A percentile compares a stretch with the other conserved stretches of the same genome.
Conservation (phyloP, 1,140 invertebrate genomes). For the Aphelenchoides fujianensis region DNA sequence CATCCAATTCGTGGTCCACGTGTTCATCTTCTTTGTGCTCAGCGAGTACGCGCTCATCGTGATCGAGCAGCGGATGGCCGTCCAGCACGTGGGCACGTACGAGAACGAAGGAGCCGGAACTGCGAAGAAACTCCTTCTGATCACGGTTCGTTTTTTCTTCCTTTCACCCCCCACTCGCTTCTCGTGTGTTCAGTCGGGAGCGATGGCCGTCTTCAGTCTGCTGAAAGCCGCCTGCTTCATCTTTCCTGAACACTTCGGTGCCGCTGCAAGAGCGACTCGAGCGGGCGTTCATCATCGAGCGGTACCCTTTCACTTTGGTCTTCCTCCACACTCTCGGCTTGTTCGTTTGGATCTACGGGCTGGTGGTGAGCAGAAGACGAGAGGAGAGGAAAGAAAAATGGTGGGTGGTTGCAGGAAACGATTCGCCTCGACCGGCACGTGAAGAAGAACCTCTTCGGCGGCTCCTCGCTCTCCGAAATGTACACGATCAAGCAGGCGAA, state of each 20-base stretch:
- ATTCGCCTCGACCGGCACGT: background rate
- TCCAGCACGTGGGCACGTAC: background rate
- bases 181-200: background rate
- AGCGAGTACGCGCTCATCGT: background rate
- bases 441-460: background rate
- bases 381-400: background rate
- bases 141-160: no score
- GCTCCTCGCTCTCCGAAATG: background rate
- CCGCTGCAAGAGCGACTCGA: background rate
- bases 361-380: background rate
- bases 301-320: background rate
- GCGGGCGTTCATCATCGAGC: background rate
- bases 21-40: background rate
- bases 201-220: background rate
- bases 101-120: background rate
- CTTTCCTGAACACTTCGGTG: background rate
- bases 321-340: background rate
- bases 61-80: background rate
- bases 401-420: no score
- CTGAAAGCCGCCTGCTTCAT: background rate
- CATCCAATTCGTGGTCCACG: background rate
- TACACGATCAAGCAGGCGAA: background rate
- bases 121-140: background rate
- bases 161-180: no score
- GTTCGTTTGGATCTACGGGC: background rate